phyloP scores from a whole-genome alignment of 2,888 invertebrate species.

The Sarcophaga variegata region DNA sequence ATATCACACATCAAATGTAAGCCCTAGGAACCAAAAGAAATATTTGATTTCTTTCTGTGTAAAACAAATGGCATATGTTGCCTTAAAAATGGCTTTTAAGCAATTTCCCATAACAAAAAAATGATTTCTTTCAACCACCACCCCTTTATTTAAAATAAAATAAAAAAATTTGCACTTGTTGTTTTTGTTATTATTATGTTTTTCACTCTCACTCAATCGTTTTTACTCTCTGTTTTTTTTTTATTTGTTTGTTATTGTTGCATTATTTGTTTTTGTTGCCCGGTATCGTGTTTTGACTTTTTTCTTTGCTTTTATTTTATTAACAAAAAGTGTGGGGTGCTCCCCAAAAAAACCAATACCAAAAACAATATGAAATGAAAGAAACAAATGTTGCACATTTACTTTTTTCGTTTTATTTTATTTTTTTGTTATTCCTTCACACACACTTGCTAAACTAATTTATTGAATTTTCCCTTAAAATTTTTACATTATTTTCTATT shows the following conservation, averaged over 20 bases:
- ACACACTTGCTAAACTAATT: conserved; percentile 18
- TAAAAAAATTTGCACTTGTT: conserved; percentile 33
- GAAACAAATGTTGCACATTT: conserved; percentile 35
- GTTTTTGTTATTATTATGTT: conserved; percentile 7
- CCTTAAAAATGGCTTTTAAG: background rate
- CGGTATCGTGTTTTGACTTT: conserved; percentile 54
- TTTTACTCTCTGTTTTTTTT: conserved; percentile 20
- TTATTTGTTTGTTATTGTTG: conserved; percentile 31
- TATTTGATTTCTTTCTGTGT: background rate
- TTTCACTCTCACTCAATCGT: conserved; percentile 7
- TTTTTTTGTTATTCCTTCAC: background rate
- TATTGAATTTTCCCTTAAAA: conserved; percentile 59
- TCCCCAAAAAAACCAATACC: background rate
- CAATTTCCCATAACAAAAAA: background rate
- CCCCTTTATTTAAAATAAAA: conserved; percentile 26
- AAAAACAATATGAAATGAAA: background rate
- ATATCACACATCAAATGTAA: background rate
- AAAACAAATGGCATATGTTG: conserved; percentile 28
- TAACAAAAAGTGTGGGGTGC: background rate
- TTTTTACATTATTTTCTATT: background rate
- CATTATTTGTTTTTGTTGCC: conserved; percentile 57
- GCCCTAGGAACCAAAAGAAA: background rate
- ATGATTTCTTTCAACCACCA: conserved; percentile 25
- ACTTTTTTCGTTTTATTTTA: conserved; percentile 36
- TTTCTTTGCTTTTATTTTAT: background rate